A percentile compares a stretch with the other conserved stretches of the same genome.
Conservation (phyloP, 2,113 vertebrate genomes). For the Protobothrops mucrosquamatus region DNA sequence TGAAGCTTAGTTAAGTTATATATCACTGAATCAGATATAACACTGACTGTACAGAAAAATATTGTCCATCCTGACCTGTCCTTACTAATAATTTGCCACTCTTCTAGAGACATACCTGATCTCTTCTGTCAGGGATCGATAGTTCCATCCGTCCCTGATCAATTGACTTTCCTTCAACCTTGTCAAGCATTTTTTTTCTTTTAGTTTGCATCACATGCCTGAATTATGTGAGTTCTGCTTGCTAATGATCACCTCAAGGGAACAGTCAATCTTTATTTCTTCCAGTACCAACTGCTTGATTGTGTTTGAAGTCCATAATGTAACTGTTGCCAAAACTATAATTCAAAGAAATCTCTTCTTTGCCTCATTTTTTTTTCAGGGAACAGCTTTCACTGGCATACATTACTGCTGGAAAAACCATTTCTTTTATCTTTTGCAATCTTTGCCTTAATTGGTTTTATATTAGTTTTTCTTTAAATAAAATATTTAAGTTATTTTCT, state of each 20-base stretch:
- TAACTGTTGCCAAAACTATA: background rate
- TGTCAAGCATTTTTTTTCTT: background rate
- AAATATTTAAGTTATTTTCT: background rate
- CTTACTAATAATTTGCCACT: background rate
- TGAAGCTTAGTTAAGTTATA: background rate
- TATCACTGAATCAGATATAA: background rate
- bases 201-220: background rate
- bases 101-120: background rate
- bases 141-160: background rate
- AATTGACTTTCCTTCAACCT: background rate
- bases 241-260: background rate
- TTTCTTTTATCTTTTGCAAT: background rate
- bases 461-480: background rate
- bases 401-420: background rate
- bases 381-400: background rate
- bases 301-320: background rate
- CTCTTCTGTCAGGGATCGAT: background rate
- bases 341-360: background rate
- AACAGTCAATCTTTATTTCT: background rate
- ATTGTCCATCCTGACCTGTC: background rate
- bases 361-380: background rate
- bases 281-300: background rate
- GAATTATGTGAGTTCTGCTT: background rate
- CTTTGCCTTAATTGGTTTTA: background rate
- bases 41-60: background rate